phyloP scores from a whole-genome alignment of 1,140 invertebrate species.

The Conus ventricosus region DNA sequence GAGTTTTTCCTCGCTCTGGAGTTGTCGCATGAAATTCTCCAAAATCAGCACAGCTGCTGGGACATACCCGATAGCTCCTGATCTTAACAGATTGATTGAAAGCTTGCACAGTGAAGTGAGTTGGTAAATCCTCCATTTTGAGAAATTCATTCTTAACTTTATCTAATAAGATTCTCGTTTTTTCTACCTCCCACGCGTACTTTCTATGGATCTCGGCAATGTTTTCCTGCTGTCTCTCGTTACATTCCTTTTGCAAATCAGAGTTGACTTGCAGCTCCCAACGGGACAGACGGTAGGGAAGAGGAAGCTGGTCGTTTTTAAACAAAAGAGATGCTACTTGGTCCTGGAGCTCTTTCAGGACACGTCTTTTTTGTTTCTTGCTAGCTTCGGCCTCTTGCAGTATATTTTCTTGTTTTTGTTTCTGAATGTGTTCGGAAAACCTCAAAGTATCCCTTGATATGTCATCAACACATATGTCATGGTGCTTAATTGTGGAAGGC shows the following conservation, averaged over 20 bases:
- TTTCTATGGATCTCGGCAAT: not conserved
- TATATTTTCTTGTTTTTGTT: not conserved
- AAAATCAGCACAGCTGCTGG: not conserved
- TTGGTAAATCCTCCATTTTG: not conserved
- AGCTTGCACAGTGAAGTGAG: not conserved
- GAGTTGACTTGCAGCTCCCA: not conserved
- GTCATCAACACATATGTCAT: not conserved
- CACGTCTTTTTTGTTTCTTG: not conserved
- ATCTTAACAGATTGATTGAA: not conserved
- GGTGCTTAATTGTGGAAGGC: not conserved
- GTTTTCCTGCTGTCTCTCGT: not conserved
- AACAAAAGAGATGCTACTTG: not conserved
- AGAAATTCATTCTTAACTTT: not conserved
- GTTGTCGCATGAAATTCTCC: not conserved
- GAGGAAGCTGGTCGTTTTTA: not conserved
- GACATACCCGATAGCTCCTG: not conserved
- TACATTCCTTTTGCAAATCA: not conserved
- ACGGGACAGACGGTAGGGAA: not conserved
- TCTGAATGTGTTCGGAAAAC: not conserved
- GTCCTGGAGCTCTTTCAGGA: not conserved
- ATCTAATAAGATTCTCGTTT: not conserved
- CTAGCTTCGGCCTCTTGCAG: not conserved
- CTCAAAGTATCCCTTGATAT: not conserved
- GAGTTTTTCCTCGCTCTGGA: not conserved
- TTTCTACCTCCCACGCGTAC: not conserved